Percentiles rank a stretch among this genome's conserved stretches.
These are phyloP conservation scores for Megastigmus dorsalis DNA, from an alignment of 2,888 invertebrate genomes.

Conservation along the genomic window DNA sequence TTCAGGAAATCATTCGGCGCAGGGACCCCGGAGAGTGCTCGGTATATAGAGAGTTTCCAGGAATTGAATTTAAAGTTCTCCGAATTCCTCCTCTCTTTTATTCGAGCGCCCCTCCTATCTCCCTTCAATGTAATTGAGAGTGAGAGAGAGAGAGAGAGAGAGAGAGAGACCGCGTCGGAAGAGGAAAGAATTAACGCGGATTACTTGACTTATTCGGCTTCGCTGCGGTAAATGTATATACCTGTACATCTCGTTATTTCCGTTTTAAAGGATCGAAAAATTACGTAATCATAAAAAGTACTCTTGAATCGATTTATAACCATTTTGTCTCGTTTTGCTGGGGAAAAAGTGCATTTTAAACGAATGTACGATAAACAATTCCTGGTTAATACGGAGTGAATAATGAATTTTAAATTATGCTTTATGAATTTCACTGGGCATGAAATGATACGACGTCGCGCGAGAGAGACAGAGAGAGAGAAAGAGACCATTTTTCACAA, in stretches of 20 bases:
- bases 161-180: too few species aligned
- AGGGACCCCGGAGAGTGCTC: not conserved
- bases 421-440: conserved; percentile 30
- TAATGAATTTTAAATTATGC: conserved; percentile 30
- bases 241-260: too few species aligned
- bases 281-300: too few species aligned
- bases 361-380: not conserved
- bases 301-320: too few species aligned
- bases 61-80: conserved; percentile 54
- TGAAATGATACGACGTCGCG: conserved; percentile 31
- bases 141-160: not conserved
- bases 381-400: conserved; percentile 10
- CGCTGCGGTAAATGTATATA: too few species aligned
- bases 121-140: conserved; percentile 31
- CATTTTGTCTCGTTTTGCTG: too few species aligned
- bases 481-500: conserved; percentile 48
- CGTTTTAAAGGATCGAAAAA: too few species aligned
- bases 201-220: conserved; percentile 8
- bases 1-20: conserved; percentile 44
- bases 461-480: too few species aligned
- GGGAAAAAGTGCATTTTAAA: too few species aligned
- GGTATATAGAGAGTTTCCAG: conserved; percentile 30
- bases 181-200: conserved; percentile 24
- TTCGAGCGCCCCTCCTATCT: not conserved
- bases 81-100: conserved; percentile 35